Conservation (phyloP, 2,113 vertebrate species). For the Oreochromis spilurus region DNA sequence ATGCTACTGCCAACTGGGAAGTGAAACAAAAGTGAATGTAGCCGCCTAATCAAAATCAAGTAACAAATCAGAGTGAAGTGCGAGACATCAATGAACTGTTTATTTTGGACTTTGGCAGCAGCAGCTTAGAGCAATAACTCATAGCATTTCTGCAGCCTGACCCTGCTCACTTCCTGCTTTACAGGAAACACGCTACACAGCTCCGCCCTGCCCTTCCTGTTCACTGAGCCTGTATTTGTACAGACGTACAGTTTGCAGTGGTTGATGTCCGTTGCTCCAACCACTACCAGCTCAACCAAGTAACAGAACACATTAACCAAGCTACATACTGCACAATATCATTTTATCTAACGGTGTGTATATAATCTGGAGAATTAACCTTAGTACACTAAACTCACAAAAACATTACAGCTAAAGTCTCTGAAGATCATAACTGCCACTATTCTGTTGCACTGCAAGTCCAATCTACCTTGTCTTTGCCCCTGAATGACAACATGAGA, state of each 20-base stretch:
- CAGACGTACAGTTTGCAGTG: not conserved
- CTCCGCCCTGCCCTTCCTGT: constrained; percentile 65
- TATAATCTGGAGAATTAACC: not conserved
- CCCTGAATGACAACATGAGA: not conserved
- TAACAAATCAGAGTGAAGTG: constrained; percentile 4
- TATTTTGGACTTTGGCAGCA: constrained; percentile 33
- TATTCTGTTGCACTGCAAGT: not conserved
- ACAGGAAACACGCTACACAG: constrained; percentile 58
- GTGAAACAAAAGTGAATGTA: not conserved
- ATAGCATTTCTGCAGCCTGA: constrained; percentile 41
- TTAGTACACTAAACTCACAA: not conserved
- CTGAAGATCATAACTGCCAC: not conserved
- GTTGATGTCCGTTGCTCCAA: not conserved
- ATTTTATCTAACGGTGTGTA: not conserved
- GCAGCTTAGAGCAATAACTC: constrained; percentile 37
- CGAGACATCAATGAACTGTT: constrained; percentile 13
- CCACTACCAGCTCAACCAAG: not conserved
- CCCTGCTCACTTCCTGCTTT: constrained; percentile 60
- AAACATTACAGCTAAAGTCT: not conserved
- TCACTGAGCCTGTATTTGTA: not conserved
- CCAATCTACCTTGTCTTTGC: not conserved
- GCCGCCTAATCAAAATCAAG: not conserved
- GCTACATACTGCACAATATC: not conserved
- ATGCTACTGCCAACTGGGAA: not conserved
- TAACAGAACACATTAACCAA: not conserved